These are phyloP conservation scores for Leptocoma aspasia DNA, from an alignment of 2,113 vertebrate genomes.

Conservation along the genomic window DNA sequence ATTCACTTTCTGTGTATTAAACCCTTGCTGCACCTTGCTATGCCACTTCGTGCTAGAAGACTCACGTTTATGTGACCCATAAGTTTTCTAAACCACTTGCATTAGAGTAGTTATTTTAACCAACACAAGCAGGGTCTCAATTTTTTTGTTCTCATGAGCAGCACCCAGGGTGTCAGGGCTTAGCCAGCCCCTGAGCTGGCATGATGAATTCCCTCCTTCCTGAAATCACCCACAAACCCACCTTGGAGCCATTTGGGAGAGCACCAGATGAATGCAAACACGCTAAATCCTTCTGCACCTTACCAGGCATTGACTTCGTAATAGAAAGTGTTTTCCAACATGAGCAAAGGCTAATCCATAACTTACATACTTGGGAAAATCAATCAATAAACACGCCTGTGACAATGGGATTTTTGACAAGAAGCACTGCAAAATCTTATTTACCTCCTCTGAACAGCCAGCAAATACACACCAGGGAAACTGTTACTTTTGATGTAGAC, in stretches of 20 bases:
- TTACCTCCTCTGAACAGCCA: not conserved
- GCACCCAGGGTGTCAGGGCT: not conserved
- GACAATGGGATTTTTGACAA: constrained; percentile 26
- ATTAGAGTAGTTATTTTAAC: constrained; percentile 29
- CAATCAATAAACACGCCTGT: not conserved
- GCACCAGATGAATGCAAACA: not conserved
- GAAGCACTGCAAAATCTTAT: constrained; percentile 15
- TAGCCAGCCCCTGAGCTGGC: not conserved
- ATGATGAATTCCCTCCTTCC: not conserved
- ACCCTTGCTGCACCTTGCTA: constrained; percentile 33
- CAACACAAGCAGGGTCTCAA: not conserved
- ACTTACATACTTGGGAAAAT: not conserved
- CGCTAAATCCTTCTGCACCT: not conserved
- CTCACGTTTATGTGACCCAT: constrained; percentile 4
- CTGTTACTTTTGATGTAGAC: constrained; percentile 5
- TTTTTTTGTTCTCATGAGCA: not conserved
- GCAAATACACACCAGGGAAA: constrained; percentile 7
- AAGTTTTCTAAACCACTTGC: constrained; percentile 12
- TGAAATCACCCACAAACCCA: not conserved
- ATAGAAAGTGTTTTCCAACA: not conserved
- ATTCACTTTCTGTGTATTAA: constrained; percentile 43
- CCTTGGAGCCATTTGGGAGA: not conserved
- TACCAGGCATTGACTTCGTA: not conserved
- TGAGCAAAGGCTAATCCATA: not conserved
- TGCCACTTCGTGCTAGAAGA: constrained; percentile 2